phyloP scores from a whole-genome alignment of 2,113 vertebrate species.

The Scolopax mira region DNA sequence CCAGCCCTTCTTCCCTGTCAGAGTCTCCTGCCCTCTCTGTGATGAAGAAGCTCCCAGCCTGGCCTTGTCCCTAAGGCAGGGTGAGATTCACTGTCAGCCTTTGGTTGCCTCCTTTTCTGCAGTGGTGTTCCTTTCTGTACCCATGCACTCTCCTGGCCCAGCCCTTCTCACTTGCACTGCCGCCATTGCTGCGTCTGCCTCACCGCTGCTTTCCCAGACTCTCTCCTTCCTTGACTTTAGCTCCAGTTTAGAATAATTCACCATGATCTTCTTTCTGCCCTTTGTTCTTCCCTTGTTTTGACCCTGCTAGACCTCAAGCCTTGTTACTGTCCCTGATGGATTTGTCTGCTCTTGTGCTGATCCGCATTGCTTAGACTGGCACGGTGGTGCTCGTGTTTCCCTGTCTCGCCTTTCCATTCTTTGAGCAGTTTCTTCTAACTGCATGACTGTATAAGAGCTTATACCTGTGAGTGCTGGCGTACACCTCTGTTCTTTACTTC shows the following conservation, averaged over 20 bases:
- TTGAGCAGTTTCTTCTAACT: background rate
- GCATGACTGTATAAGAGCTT: background rate
- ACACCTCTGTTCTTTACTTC: background rate
- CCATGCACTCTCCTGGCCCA: background rate
- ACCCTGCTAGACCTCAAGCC: background rate
- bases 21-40: background rate
- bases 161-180: background rate
- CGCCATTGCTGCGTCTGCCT: background rate
- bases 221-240: background rate
- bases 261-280: background rate
- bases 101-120: background rate
- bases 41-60: background rate
- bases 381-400: background rate
- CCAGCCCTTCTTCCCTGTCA: background rate
- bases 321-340: background rate
- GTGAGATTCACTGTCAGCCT: background rate
- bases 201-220: background rate
- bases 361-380: background rate
- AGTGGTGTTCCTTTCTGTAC: background rate
- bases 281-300: background rate
- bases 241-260: background rate
- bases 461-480: background rate
- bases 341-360: background rate
- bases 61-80: background rate
- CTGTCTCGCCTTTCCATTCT: background rate